Conservation (phyloP, 2,113 vertebrate genomes). For the Osmerus eperlanus region DNA sequence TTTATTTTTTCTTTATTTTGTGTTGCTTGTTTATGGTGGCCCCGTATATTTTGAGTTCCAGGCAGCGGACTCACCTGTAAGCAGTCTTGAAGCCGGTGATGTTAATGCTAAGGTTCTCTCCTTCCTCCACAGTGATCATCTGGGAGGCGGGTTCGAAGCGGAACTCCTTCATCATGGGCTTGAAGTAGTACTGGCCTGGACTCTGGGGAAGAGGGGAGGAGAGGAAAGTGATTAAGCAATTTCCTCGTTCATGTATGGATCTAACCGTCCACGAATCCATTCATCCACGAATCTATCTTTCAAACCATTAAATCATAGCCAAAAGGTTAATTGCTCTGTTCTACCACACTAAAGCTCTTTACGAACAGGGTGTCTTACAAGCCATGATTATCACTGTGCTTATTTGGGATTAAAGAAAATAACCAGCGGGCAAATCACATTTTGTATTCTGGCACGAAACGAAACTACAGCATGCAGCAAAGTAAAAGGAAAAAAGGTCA, state of each 20-base stretch:
- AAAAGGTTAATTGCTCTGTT: too few relatives aligned
- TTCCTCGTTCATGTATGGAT: neutral
- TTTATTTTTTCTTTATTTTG: too few relatives aligned
- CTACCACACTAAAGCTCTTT: neutral
- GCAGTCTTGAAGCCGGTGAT: conserved; percentile 91
- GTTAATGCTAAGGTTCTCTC: conserved; percentile 86
- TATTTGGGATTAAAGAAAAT: neutral
- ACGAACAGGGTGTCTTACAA: too few relatives aligned
- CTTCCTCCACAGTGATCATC: conserved; percentile 96
- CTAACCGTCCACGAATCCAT: neutral
- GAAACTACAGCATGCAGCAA: too few relatives aligned
- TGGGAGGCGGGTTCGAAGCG: conserved; percentile 95
- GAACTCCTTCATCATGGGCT: conserved; percentile 99
- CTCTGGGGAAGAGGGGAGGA: conserved; percentile 72
- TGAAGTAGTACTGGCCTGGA: conserved; percentile 97
- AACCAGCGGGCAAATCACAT: neutral
- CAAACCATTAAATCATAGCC: too few relatives aligned
- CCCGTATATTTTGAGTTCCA: too few relatives aligned
- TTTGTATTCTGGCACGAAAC: too few relatives aligned
- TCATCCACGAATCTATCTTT: neutral
- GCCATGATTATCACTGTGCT: too few relatives aligned
- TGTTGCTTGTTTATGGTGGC: too few relatives aligned
- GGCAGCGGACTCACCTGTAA: conserved; percentile 67
- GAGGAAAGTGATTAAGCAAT: neutral
- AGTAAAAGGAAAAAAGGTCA: too few relatives aligned